These are phyloP conservation scores for Drosophila subquinaria DNA, from an alignment of 2,888 invertebrate species.

Conservation along the genomic window DNA sequence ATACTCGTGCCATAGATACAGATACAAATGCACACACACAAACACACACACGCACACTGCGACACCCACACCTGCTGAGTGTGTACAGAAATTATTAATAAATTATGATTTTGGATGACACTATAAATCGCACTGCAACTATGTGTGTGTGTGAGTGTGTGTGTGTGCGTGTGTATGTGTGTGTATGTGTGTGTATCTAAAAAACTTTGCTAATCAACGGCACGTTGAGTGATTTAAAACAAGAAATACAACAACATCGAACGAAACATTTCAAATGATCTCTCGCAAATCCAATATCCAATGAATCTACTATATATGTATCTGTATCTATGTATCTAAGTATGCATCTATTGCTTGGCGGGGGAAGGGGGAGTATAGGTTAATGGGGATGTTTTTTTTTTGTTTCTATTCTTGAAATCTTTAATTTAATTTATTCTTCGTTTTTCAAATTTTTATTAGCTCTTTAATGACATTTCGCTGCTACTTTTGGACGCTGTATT, in stretches of 20 bases:
- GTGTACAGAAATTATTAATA: constrained; percentile 69
- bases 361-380: neutral
- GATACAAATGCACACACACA: constrained; percentile 20
- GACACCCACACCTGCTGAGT: constrained; percentile 37
- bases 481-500: constrained; percentile 36
- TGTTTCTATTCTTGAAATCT: constrained; percentile 54
- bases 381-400: constrained; percentile 8
- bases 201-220: constrained; percentile 50
- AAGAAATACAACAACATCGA: constrained; percentile 26
- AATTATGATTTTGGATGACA: constrained; percentile 75
- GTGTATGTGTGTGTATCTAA: constrained; percentile 1
- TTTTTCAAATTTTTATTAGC: constrained; percentile 65
- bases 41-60: constrained; percentile 5
- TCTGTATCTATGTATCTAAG: constrained; percentile 1
- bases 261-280: constrained; percentile 34
- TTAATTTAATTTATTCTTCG: constrained; percentile 57
- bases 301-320: constrained; percentile 20
- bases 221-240: constrained; percentile 61
- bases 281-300: constrained; percentile 40
- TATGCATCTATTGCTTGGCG: neutral
- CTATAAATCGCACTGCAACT: constrained; percentile 56
- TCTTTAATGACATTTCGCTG: constrained; percentile 74
- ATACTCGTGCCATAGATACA: constrained; percentile 22
- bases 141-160: constrained; percentile 2
- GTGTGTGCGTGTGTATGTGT: constrained; percentile 1